Conservation (phyloP, 2,797 vertebrate species). For the Coendou prehensilis region DNA sequence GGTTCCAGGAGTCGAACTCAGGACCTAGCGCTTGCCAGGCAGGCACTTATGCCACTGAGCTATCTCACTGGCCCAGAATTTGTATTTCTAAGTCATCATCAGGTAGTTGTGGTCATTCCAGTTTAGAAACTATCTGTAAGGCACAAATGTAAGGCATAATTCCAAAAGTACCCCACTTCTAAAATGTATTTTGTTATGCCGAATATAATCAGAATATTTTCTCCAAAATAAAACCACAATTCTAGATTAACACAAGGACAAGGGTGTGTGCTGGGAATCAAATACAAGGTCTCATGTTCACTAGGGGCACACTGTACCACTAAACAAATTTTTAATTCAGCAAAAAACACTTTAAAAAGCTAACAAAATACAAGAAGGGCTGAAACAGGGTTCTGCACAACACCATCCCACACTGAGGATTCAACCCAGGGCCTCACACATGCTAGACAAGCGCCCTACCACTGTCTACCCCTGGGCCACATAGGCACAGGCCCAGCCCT, state of each 20-base stretch:
- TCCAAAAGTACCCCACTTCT: constrained; percentile 38
- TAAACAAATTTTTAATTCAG: background rate
- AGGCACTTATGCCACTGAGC: too few relatives aligned
- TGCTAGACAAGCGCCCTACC: background rate
- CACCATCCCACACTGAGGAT: background rate
- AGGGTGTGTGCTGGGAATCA: background rate
- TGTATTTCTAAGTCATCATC: constrained; percentile 50
- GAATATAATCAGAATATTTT: constrained; percentile 52
- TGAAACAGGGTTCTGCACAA: background rate
- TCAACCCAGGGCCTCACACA: background rate
- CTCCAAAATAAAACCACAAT: constrained; percentile 63
- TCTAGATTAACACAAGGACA: constrained; percentile 52
- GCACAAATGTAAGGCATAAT: constrained; percentile 25
- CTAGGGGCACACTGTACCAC: background rate
- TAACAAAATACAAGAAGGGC: constrained; percentile 35
- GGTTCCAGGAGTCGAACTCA: too few relatives aligned
- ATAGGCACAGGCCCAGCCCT: too few relatives aligned
- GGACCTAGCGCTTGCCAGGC: too few relatives aligned
- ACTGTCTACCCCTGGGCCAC: background rate
- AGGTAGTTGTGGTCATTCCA: constrained; percentile 22
- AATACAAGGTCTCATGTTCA: background rate
- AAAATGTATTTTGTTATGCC: constrained; percentile 52
- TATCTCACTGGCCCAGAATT: too few relatives aligned
- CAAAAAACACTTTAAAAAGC: background rate
- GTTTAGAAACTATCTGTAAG: constrained; percentile 40